phyloP scores from a whole-genome alignment of 2,797 vertebrate genomes.

The Sebastes matsubarae region DNA sequence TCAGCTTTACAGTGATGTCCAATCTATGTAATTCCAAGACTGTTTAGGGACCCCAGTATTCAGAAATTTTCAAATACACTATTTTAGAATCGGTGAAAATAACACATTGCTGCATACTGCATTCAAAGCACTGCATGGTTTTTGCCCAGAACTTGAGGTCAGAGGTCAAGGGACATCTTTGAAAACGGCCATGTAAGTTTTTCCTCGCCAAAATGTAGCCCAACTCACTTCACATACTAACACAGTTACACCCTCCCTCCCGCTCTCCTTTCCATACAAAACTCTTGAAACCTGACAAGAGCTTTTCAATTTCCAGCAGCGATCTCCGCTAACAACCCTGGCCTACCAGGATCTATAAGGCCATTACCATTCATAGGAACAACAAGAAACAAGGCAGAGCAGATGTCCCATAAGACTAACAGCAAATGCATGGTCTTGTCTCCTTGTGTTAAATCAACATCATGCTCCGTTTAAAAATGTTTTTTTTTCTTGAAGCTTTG shows the following conservation, averaged over 20 bases:
- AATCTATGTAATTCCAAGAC: no score
- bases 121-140: no score
- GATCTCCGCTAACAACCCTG: slow-evolving; percentile 51
- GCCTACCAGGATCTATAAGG: slow-evolving; percentile 59
- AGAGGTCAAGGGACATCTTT: no score
- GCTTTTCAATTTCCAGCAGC: slow-evolving; percentile 68
- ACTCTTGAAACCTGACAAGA: slow-evolving; percentile 43
- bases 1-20: no score
- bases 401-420: slow-evolving; percentile 56
- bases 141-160: no score
- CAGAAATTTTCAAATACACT: no score
- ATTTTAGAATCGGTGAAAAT: no score
- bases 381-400: slow-evolving; percentile 49
- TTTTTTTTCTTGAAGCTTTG: slow-evolving; percentile 14
- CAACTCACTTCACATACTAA: slow-evolving; percentile 13
- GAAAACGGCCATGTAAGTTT: no score
- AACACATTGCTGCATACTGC: no score
- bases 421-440: slow-evolving; percentile 59
- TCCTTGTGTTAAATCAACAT: slow-evolving; percentile 60
- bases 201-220: no score
- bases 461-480: slow-evolving; percentile 37
- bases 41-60: no score
- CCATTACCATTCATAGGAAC: slow-evolving; percentile 65
- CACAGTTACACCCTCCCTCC: background rate
- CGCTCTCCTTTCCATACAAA: background rate